A percentile compares a stretch with the other conserved stretches of the same genome.
phyloP scores from a whole-genome alignment of 2,888 invertebrate species.

The Formica aserva region DNA sequence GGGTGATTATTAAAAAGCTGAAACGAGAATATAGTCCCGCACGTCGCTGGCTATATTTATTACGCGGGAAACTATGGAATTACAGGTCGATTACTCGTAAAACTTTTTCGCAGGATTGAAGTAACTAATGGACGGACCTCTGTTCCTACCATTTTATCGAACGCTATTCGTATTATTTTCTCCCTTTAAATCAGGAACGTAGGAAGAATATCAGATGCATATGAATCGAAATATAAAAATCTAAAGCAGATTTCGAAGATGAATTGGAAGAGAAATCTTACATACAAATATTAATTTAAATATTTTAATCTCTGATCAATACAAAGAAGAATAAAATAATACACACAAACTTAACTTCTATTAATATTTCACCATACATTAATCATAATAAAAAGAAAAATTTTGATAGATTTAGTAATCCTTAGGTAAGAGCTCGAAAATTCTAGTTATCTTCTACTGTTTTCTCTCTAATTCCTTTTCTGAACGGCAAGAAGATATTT shows the following conservation, averaged over 20 bases:
- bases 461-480: not conserved
- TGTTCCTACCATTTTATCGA: conserved; percentile 12
- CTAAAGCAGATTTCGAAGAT: not conserved
- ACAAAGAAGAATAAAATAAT: not conserved
- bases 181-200: not conserved
- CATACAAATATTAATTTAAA: not conserved
- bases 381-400: not conserved
- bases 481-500: not conserved
- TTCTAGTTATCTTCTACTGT: not conserved
- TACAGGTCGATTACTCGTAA: conserved; percentile 13
- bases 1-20: conserved; percentile 43
- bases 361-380: not conserved
- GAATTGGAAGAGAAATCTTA: not conserved
- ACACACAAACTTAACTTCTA: not conserved
- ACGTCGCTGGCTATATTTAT: conserved; percentile 35
- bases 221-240: not conserved
- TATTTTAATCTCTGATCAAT: not conserved
- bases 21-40: conserved; percentile 38
- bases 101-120: conserved; percentile 30
- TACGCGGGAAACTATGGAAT: conserved; percentile 40
- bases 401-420: not conserved
- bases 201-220: not conserved
- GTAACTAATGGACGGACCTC: not conserved
- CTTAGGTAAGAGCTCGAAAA: not conserved
- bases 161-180: not conserved